Evolutionary conservation across 2,113 vertebrate genomes (phyloP).

Genomic region (Peromyscus maniculatus): DNA sequence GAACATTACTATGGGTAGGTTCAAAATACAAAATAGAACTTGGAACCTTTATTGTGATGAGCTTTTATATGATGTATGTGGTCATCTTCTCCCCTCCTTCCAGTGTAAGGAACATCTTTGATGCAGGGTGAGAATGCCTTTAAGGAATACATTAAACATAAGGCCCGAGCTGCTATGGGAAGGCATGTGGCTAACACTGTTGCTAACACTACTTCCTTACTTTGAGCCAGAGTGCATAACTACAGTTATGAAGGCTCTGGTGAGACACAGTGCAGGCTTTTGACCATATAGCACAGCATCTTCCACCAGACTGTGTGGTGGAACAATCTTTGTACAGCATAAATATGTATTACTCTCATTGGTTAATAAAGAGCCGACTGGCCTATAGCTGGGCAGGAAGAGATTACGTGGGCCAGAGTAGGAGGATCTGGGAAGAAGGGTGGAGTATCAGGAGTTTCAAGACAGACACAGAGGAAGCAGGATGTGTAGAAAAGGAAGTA

Average conservation of each 20-base stretch:
- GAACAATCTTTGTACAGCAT: too few relatives aligned
- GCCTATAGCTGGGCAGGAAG: too few relatives aligned
- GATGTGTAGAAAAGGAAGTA: too few relatives aligned
- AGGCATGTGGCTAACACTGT: not conserved
- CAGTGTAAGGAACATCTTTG: not conserved
- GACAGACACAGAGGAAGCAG: too few relatives aligned
- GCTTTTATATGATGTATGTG: slow-evolving; percentile 5
- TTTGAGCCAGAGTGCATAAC: not conserved
- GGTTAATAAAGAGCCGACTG: too few relatives aligned
- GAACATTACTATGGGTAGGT: slow-evolving; percentile 35
- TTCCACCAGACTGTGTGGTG: not conserved
- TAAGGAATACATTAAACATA: not conserved
- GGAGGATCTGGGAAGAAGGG: too few relatives aligned
- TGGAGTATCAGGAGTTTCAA: too few relatives aligned
- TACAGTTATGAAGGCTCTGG: not conserved
- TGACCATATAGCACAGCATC: not conserved
- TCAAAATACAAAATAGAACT: slow-evolving; percentile 42
- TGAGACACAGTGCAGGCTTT: not conserved
- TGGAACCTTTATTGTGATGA: slow-evolving; percentile 49
- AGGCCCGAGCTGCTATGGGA: not conserved
- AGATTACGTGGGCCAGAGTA: too few relatives aligned
- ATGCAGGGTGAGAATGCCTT: slow-evolving; percentile 15
- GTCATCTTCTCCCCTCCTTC: not conserved
- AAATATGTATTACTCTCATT: too few relatives aligned
- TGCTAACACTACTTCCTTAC: not conserved